A percentile compares a stretch with the other conserved stretches of the same genome.
Evolutionary conservation across 2,113 vertebrate species (phyloP).

Genomic region (Craseonycteris thonglongyai): DNA sequence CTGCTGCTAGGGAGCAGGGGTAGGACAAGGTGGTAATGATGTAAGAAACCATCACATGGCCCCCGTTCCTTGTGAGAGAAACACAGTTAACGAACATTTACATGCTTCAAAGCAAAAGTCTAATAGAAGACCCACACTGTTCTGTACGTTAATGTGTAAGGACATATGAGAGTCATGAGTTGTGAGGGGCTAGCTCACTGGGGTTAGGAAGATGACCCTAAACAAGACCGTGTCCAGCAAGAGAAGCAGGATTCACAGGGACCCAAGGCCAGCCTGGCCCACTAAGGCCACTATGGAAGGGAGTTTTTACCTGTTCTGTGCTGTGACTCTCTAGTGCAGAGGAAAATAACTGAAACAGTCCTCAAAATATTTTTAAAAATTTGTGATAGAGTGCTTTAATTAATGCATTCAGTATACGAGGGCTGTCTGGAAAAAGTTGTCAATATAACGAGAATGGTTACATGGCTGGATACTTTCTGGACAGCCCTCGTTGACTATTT

Average conservation of each 20-base stretch:
- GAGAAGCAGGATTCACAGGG: background rate
- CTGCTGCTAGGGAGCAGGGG: background rate
- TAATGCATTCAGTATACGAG: background rate
- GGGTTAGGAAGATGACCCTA: background rate
- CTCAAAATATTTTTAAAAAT: background rate
- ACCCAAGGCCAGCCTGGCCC: background rate
- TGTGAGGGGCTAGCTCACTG: background rate
- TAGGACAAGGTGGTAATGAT: accelerated
- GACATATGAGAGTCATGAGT: accelerated
- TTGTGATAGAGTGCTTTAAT: background rate
- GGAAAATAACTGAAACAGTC: too few relatives aligned
- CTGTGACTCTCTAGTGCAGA: background rate
- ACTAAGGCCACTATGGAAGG: background rate
- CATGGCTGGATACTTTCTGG: too few relatives aligned
- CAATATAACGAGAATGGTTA: too few relatives aligned
- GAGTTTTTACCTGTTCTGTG: too few relatives aligned
- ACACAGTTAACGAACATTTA: background rate
- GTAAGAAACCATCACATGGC: background rate
- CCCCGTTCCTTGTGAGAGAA: background rate
- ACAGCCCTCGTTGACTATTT: too few relatives aligned
- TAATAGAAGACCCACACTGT: accelerated
- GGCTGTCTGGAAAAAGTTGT: too few relatives aligned
- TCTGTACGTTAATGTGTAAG: background rate
- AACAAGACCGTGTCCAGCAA: background rate
- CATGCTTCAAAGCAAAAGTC: background rate